Conservation (phyloP, 2,113 vertebrate genomes). For the Cryptoleucopteryx plumbea region DNA sequence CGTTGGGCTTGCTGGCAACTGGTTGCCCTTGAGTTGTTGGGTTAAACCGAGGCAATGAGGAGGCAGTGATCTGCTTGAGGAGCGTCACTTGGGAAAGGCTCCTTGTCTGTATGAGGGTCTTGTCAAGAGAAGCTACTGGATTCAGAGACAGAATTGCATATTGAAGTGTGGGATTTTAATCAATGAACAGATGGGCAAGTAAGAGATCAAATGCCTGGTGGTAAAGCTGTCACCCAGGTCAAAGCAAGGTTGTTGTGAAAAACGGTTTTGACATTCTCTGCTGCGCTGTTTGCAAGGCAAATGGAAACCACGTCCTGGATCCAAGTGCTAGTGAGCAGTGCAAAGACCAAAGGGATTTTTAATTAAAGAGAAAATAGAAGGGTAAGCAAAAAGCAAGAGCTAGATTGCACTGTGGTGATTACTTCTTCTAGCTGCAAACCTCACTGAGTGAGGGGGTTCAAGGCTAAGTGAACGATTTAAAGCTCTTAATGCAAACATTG, state of each 20-base stretch:
- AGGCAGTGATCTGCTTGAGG: not conserved
- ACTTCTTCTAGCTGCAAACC: not conserved
- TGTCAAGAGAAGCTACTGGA: not conserved
- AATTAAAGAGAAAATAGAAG: not conserved
- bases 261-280: not conserved
- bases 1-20: fast-evolving
- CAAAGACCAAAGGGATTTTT: not conserved
- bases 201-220: not conserved
- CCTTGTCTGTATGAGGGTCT: not conserved
- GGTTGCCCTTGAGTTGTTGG: not conserved
- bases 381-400: not conserved
- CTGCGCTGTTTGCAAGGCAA: not conserved
- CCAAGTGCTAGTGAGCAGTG: not conserved
- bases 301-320: not conserved
- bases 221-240: conserved; percentile 13
- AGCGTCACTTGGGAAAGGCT: not conserved
- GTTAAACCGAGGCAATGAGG: not conserved
- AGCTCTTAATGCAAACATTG: not conserved
- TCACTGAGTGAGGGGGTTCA: not conserved
- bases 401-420: not conserved
- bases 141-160: not conserved
- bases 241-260: not conserved
- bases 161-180: not conserved
- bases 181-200: not conserved
- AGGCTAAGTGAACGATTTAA: not conserved